phyloP scores from a whole-genome alignment of 1,140 invertebrate genomes.

The Babylonia areolata region DNA sequence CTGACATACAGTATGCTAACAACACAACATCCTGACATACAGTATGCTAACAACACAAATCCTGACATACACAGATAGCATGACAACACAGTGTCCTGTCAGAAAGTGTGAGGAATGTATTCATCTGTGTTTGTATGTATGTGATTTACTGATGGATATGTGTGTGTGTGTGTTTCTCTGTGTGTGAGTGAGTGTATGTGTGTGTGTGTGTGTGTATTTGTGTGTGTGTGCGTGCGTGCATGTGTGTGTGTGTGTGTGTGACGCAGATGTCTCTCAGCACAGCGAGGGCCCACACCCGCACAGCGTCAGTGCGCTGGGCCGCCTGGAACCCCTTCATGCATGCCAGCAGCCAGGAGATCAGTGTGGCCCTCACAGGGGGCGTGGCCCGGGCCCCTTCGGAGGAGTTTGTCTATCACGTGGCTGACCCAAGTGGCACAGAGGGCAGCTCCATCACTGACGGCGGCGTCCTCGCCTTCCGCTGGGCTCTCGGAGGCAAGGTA shows the following conservation, averaged over 20 bases:
- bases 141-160: too few species aligned
- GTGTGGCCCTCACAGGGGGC: slow-evolving; percentile 65
- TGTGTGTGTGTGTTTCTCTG: background rate
- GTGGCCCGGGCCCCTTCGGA: slow-evolving; percentile 67
- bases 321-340: slow-evolving; percentile 71
- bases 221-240: background rate
- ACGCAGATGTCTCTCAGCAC: slow-evolving; percentile 56
- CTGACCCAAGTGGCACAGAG: too few species aligned
- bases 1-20: too few species aligned
- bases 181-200: background rate
- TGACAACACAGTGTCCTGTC: too few species aligned
- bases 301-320: slow-evolving; percentile 70
- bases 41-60: too few species aligned
- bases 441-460: slow-evolving; percentile 55
- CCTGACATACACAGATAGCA: too few species aligned
- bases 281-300: slow-evolving; percentile 60
- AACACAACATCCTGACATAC: too few species aligned
- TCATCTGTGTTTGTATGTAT: background rate
- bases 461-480: slow-evolving; percentile 67
- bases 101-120: too few species aligned
- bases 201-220: background rate
- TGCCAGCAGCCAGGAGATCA: slow-evolving; percentile 52
- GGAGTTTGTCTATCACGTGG: slow-evolving; percentile 68
- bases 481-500: slow-evolving; percentile 57
- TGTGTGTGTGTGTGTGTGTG: background rate